phyloP scores from a whole-genome alignment of 2,888 invertebrate genomes.

The Lucinisca nassula region DNA sequence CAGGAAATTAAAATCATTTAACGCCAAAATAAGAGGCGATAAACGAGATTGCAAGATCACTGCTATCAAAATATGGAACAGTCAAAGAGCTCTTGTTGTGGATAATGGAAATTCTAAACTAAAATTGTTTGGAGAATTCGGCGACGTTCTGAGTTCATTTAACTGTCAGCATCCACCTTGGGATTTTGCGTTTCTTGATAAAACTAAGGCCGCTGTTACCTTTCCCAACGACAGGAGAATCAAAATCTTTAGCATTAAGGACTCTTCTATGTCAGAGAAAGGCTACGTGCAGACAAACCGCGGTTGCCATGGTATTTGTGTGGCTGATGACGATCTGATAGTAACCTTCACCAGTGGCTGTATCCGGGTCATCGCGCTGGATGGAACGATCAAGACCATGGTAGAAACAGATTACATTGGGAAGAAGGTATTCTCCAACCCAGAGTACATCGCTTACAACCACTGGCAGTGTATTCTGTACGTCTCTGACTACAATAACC shows the following conservation, averaged over 20 bases:
- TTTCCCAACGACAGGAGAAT: slow-evolving; percentile 68
- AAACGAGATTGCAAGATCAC: slow-evolving; percentile 64
- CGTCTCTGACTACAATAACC: slow-evolving; percentile 70
- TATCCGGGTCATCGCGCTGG: slow-evolving; percentile 59
- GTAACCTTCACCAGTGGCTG: slow-evolving; percentile 62
- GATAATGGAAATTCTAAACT: slow-evolving; percentile 58
- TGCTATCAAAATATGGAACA: slow-evolving; percentile 64
- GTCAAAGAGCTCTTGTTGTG: slow-evolving; percentile 55
- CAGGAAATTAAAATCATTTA: slow-evolving; percentile 66
- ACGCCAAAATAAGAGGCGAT: slow-evolving; percentile 64
- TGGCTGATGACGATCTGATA: slow-evolving; percentile 47
- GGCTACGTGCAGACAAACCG: slow-evolving; percentile 46
- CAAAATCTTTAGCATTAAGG: slow-evolving; percentile 54
- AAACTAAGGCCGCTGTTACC: slow-evolving; percentile 62
- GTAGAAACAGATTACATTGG: slow-evolving; percentile 69
- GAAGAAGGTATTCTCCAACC: slow-evolving; percentile 65
- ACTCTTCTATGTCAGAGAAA: slow-evolving; percentile 41
- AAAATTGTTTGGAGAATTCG: slow-evolving; percentile 65
- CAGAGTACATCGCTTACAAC: slow-evolving; percentile 65
- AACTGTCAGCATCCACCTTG: slow-evolving; percentile 56
- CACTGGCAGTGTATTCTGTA: slow-evolving; percentile 39
- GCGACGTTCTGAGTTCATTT: slow-evolving; percentile 44
- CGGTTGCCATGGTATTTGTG: slow-evolving; percentile 62
- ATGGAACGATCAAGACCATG: slow-evolving; percentile 66
- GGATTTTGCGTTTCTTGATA: slow-evolving; percentile 66